Evolutionary conservation across 2,888 invertebrate genomes (phyloP).

Genomic region (Clanis bilineata): DNA sequence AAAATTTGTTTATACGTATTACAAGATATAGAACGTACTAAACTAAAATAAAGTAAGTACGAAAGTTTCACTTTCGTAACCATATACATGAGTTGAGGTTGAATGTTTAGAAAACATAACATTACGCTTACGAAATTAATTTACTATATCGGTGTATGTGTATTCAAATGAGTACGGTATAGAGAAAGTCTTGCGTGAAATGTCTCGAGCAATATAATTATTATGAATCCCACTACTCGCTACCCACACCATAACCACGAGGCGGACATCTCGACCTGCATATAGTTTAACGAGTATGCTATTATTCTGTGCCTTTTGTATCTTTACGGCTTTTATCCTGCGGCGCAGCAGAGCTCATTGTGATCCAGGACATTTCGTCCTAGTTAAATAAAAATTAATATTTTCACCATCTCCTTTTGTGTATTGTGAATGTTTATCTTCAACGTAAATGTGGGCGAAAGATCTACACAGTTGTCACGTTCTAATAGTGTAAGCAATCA

Average conservation of each 20-base stretch:
- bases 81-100: background rate
- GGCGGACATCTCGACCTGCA: conserved; percentile 6
- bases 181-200: conserved; percentile 3
- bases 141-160: background rate
- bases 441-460: background rate
- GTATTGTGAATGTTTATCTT: background rate
- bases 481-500: background rate
- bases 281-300: conserved; percentile 8
- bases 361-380: background rate
- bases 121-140: conserved; percentile 1
- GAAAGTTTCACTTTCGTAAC: background rate
- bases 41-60: background rate
- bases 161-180: background rate
- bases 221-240: background rate
- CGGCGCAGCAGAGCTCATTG: background rate
- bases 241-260: background rate
- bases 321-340: conserved; percentile 2
- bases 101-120: background rate
- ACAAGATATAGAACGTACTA: background rate
- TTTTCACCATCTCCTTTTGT: background rate
- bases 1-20: background rate
- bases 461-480: background rate
- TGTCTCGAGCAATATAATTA: background rate
- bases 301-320: conserved; percentile 10
- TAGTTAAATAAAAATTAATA: background rate